phyloP scores from a whole-genome alignment of 1,140 invertebrate species.

The Ridgeia piscesae region DNA sequence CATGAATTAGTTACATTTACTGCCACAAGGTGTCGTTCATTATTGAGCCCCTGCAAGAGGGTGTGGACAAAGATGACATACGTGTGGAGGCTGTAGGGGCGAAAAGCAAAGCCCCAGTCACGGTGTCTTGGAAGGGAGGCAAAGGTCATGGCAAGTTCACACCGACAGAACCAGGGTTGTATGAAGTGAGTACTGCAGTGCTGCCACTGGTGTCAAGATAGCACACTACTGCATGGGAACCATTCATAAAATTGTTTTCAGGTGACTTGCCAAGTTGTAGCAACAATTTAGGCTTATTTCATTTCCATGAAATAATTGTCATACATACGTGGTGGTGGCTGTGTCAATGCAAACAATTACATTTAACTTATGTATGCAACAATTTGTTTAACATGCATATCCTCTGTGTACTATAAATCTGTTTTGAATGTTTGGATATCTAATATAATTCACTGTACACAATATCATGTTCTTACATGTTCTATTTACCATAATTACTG shows the following conservation, averaged over 20 bases:
- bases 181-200: conserved; percentile 67
- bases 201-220: not conserved
- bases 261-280: no score
- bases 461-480: no score
- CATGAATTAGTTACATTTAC: not conserved
- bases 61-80: conserved; percentile 76
- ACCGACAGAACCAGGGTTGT: conserved; percentile 88
- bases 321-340: no score
- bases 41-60: conserved; percentile 63
- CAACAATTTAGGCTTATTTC: no score
- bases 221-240: not conserved
- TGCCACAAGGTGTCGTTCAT: conserved; percentile 49
- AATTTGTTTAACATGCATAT: no score
- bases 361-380: no score
- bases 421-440: not conserved
- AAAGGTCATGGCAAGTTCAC: conserved; percentile 80
- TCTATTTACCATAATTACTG: no score
- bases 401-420: not conserved
- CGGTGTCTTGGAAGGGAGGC: conserved; percentile 68
- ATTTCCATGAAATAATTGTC: no score
- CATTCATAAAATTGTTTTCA: not conserved
- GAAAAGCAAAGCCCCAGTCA: conserved; percentile 65
- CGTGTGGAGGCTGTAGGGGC: conserved; percentile 82
- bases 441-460: no score
- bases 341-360: no score